Evolutionary conservation across 2,797 vertebrate species (phyloP).

Genomic region (Epinephelus malabaricus): DNA sequence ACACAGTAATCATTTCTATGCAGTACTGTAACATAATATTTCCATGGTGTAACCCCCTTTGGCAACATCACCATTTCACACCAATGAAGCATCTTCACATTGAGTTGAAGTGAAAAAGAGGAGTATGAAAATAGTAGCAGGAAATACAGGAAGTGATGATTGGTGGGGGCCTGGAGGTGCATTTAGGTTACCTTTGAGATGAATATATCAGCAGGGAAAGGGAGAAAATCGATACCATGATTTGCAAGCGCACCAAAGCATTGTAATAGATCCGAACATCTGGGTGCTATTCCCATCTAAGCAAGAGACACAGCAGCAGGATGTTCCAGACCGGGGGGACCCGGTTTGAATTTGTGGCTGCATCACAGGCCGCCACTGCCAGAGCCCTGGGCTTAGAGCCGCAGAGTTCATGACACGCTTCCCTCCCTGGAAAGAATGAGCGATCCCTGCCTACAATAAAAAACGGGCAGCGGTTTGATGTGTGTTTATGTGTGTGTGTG

Average conservation of each 20-base stretch:
- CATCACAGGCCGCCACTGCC: slow-evolving; percentile 65
- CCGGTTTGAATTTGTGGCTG: slow-evolving; percentile 71
- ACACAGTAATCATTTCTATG: neutral
- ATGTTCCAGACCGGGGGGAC: slow-evolving; percentile 63
- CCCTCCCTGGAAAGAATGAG: slow-evolving; percentile 84
- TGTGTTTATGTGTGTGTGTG: slow-evolving; percentile 60
- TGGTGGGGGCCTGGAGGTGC: slow-evolving; percentile 29
- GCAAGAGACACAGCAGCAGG: slow-evolving; percentile 69
- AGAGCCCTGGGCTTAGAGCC: slow-evolving; percentile 69
- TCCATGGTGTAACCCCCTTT: slow-evolving; percentile 12
- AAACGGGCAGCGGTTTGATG: slow-evolving; percentile 68
- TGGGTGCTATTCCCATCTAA: slow-evolving; percentile 75
- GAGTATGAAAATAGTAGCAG: slow-evolving; percentile 34
- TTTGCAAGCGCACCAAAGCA: slow-evolving; percentile 61
- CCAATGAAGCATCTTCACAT: slow-evolving; percentile 21
- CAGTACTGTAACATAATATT: slow-evolving; percentile 15
- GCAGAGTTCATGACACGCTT: slow-evolving; percentile 75
- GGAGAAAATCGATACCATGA: slow-evolving; percentile 60
- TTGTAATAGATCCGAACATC: slow-evolving; percentile 72
- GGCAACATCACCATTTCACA: slow-evolving; percentile 6
- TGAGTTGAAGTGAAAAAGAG: slow-evolving; percentile 25
- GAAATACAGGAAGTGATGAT: slow-evolving; percentile 39
- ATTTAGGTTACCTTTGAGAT: slow-evolving; percentile 41
- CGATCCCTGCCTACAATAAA: slow-evolving; percentile 75
- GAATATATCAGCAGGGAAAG: slow-evolving; percentile 52